Conservation (phyloP, 2,888 invertebrate genomes). For the Drosophila tripunctata region DNA sequence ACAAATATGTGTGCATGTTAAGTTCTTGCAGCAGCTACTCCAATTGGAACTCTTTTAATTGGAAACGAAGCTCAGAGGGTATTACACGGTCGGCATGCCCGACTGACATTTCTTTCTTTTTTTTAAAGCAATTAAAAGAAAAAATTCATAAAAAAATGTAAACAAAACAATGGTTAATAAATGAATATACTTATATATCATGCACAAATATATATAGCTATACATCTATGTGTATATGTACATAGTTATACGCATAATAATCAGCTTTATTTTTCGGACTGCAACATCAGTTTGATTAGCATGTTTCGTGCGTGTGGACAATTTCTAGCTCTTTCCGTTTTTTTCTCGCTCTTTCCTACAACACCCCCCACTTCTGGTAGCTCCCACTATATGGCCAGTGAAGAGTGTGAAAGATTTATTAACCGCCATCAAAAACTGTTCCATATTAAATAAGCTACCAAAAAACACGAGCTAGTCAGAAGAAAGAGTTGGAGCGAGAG, state of each 20-base stretch:
- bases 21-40: too few species aligned
- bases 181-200: conserved; percentile 5
- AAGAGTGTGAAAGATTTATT: conserved; percentile 31
- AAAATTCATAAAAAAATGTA: conserved; percentile 27
- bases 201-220: conserved; percentile 1
- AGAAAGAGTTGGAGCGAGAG: background rate
- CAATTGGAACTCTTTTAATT: too few species aligned
- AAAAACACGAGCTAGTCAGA: conserved; percentile 1
- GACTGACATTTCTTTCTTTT: too few species aligned
- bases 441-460: conserved; percentile 4
- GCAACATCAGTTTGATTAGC: conserved; percentile 45
- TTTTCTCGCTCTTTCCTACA: background rate
- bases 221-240: background rate
- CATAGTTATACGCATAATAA: conserved; percentile 30
- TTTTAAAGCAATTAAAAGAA: too few species aligned
- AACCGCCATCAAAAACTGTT: conserved; percentile 23
- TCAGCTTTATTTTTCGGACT: conserved; percentile 16
- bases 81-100: too few species aligned
- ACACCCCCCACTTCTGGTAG: too few species aligned
- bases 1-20: too few species aligned
- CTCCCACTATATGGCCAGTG: too few species aligned
- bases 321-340: conserved; percentile 6
- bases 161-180: conserved; percentile 32
- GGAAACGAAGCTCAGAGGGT: too few species aligned
- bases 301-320: conserved; percentile 58